phyloP scores from a whole-genome alignment of 2,797 vertebrate species.

The Chaetodon trifasciatus region DNA sequence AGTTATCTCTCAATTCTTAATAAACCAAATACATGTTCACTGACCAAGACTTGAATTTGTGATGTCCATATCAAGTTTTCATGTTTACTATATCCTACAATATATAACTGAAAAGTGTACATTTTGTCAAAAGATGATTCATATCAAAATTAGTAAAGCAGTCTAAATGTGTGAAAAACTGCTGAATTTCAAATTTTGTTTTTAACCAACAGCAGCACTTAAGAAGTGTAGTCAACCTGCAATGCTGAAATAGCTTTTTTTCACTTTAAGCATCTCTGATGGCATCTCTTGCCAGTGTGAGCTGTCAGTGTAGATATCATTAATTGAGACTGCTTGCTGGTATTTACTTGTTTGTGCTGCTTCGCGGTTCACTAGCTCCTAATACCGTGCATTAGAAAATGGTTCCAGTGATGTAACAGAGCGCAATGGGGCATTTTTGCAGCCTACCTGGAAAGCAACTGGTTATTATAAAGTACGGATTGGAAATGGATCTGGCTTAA shows the following conservation, averaged over 20 bases:
- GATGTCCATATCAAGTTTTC: not conserved
- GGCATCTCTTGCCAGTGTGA: constrained; percentile 51
- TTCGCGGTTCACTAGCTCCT: constrained; percentile 35
- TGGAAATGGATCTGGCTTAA: constrained; percentile 7
- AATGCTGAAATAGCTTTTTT: not conserved
- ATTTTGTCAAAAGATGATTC: not conserved
- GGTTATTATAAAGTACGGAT: constrained; percentile 17
- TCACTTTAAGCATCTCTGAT: constrained; percentile 33
- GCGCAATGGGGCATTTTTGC: constrained; percentile 33
- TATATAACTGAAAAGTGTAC: not conserved
- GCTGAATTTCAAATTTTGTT: constrained; percentile 35
- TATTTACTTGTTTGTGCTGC: constrained; percentile 66
- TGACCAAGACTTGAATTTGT: not conserved
- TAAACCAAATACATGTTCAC: not conserved
- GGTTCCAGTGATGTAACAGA: constrained; percentile 52
- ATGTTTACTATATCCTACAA: not conserved
- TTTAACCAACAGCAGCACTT: constrained; percentile 33
- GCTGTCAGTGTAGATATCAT: constrained; percentile 55
- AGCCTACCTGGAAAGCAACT: constrained; percentile 45
- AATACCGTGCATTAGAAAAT: constrained; percentile 48
- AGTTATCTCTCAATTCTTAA: not conserved
- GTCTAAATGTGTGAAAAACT: not conserved
- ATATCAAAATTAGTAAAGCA: not conserved
- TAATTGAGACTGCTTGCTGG: constrained; percentile 64
- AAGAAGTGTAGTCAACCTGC: constrained; percentile 33